These are phyloP conservation scores for Chloroclystis v-ata DNA, from an alignment of 2,888 invertebrate genomes.

Conservation along the genomic window DNA sequence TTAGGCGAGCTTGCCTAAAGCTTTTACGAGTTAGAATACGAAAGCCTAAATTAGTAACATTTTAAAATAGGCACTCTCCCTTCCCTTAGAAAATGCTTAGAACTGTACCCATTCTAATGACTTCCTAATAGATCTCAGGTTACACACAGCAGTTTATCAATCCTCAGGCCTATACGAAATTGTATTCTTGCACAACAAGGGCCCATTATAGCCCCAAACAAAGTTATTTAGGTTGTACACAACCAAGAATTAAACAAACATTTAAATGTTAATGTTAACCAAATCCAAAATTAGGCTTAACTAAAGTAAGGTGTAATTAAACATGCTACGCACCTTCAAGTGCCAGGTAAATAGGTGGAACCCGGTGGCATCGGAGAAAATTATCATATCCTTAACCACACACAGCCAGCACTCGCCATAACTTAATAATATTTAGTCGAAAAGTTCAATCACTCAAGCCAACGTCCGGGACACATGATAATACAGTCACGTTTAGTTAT, in stretches of 20 bases:
- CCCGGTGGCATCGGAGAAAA: slow-evolving; percentile 68
- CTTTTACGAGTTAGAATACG: too few relatives aligned
- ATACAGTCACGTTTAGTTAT: slow-evolving; percentile 52
- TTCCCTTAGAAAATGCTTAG: not conserved
- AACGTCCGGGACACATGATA: slow-evolving; percentile 42
- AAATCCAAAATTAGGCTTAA: slow-evolving; percentile 1
- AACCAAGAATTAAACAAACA: slow-evolving; percentile 15
- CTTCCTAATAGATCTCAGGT: slow-evolving; percentile 1
- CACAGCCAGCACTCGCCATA: slow-evolving; percentile 62
- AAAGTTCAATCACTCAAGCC: slow-evolving; percentile 34
- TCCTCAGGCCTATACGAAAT: slow-evolving; percentile 15
- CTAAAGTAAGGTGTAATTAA: slow-evolving; percentile 22
- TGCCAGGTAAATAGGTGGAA: slow-evolving; percentile 69
- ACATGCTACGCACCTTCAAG: slow-evolving; percentile 61
- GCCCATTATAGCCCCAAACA: slow-evolving; percentile 40
- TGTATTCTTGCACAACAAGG: slow-evolving; percentile 42
- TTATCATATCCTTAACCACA: slow-evolving; percentile 72
- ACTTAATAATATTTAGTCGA: slow-evolving; percentile 40
- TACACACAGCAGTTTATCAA: slow-evolving; percentile 7
- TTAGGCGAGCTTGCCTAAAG: too few relatives aligned
- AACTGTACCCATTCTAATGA: not conserved
- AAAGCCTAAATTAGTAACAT: too few relatives aligned
- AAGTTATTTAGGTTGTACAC: slow-evolving; percentile 45
- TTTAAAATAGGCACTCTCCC: too few relatives aligned
- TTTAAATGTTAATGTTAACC: slow-evolving; percentile 6